Conservation (phyloP, 2,888 invertebrate genomes). For the Ichneumoninae sp. region DNA sequence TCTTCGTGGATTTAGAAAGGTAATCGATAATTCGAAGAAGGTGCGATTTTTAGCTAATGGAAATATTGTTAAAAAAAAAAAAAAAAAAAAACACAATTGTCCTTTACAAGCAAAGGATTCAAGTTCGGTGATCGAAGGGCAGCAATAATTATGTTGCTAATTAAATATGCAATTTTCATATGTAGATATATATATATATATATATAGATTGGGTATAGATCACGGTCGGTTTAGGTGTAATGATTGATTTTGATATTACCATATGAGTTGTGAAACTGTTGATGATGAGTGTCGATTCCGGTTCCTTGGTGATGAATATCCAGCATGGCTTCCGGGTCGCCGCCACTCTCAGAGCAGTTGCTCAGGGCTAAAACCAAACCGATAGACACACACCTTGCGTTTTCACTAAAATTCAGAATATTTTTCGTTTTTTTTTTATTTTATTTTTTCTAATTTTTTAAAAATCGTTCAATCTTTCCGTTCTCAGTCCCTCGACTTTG, state of each 20-base stretch:
- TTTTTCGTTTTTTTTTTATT: conserved; percentile 75
- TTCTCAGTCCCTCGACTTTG: conserved; percentile 68
- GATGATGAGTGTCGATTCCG: conserved; percentile 83
- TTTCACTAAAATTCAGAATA: conserved; percentile 76
- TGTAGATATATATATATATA: conserved; percentile 32
- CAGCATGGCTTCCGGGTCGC: conserved; percentile 83
- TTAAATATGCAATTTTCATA: conserved; percentile 20
- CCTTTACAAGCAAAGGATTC: conserved; percentile 41
- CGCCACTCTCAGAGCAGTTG: conserved; percentile 84
- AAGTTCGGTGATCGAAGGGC: conserved; percentile 35
- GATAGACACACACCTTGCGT: conserved; percentile 85
- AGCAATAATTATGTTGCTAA: conserved; percentile 16
- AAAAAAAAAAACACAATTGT: background rate
- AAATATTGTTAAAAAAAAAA: background rate
- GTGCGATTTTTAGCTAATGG: conserved; percentile 47
- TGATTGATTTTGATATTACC: conserved; percentile 83
- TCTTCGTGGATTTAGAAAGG: conserved; percentile 18
- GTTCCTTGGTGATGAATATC: conserved; percentile 83
- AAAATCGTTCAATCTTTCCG: conserved; percentile 68
- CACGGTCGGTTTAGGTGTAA: conserved; percentile 72
- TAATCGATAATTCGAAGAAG: conserved; percentile 32
- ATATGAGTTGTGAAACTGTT: conserved; percentile 85
- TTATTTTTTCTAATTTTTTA: conserved; percentile 58
- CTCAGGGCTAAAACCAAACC: conserved; percentile 85
- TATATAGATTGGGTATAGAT: conserved; percentile 65